Conservation (phyloP, 2,113 vertebrate species). For the Rattus rattus region DNA sequence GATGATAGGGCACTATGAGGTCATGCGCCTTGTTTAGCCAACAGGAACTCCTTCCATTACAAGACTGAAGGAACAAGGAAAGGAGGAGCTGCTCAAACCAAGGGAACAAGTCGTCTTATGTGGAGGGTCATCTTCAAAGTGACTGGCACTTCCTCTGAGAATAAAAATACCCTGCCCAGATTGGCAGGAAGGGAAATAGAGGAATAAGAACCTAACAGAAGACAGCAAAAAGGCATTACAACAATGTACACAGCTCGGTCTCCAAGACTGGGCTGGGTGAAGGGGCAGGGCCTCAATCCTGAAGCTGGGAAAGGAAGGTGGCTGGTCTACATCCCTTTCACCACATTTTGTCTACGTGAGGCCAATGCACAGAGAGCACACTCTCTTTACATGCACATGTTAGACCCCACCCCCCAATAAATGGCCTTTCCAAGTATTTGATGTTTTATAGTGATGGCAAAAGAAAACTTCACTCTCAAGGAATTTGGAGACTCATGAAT, state of each 20-base stretch:
- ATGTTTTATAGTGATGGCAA: conserved; percentile 77
- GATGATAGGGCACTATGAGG: not conserved
- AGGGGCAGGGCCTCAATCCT: not conserved
- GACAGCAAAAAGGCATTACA: not conserved
- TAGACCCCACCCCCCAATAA: conserved; percentile 40
- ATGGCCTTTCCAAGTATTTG: conserved; percentile 72
- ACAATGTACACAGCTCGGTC: not conserved
- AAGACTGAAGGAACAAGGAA: not conserved
- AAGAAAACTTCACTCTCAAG: conserved; percentile 66
- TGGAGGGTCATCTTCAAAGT: not conserved
- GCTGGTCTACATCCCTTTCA: not conserved
- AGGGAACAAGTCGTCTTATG: not conserved
- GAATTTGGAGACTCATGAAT: conserved; percentile 77
- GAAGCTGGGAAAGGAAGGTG: not conserved
- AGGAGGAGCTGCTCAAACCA: not conserved
- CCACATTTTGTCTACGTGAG: not conserved
- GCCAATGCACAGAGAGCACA: not conserved
- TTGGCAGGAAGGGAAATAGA: not conserved
- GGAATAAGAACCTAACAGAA: not conserved
- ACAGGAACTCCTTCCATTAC: not conserved
- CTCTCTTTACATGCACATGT: conserved; percentile 25
- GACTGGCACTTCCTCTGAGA: not conserved
- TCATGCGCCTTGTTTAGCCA: not conserved
- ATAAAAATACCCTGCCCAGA: not conserved
- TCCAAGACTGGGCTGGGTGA: not conserved